phyloP scores from a whole-genome alignment of 2,888 invertebrate species.

The Dynastes tityus region DNA sequence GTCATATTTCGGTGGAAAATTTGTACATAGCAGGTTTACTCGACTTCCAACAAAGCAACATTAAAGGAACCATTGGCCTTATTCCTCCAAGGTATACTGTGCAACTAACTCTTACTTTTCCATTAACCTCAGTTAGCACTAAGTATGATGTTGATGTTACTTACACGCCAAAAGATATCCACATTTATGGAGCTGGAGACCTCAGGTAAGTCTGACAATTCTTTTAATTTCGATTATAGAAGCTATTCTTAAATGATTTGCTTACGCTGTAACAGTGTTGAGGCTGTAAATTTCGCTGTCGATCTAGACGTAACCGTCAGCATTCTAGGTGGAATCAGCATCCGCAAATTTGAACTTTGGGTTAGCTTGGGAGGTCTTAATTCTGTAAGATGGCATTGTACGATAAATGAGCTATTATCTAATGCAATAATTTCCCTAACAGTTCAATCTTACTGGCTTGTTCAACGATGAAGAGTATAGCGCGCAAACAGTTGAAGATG shows the following conservation, averaged over 20 bases:
- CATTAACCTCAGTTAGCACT: conserved; percentile 24
- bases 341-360: conserved; percentile 26
- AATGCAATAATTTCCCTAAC: not conserved
- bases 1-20: conserved; percentile 16
- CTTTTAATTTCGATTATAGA: not conserved
- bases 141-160: conserved; percentile 29
- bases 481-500: conserved; percentile 19
- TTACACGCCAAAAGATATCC: not conserved
- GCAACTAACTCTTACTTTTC: conserved; percentile 19
- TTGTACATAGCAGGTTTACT: conserved; percentile 27
- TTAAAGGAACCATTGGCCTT: conserved; percentile 43
- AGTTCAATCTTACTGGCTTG: conserved; percentile 46
- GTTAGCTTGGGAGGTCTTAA: conserved; percentile 37
- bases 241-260: not conserved
- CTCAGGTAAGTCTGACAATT: conserved; percentile 31
- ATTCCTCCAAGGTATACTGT: conserved; percentile 45
- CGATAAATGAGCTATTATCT: too few species aligned
- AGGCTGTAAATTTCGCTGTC: conserved; percentile 37
- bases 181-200: conserved; percentile 21
- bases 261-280: not conserved
- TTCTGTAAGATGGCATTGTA: conserved; percentile 26
- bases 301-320: conserved; percentile 30
- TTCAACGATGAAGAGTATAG: conserved; percentile 40
- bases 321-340: conserved; percentile 30
- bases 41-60: conserved; percentile 14